These are phyloP conservation scores for Chymomyza procnemis DNA, from an alignment of 2,888 invertebrate genomes.

Conservation along the genomic window DNA sequence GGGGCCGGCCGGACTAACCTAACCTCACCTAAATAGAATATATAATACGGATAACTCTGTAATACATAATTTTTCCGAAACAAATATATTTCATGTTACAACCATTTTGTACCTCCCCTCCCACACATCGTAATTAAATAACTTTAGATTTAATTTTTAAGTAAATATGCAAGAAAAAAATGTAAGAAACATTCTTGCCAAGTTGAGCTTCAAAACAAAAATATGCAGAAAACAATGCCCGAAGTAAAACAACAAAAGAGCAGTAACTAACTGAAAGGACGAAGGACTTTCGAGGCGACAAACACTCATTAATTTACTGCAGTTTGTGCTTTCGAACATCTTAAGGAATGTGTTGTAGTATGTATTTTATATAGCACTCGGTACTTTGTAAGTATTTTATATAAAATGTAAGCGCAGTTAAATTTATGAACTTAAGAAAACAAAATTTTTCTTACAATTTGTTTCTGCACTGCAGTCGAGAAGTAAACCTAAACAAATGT, in stretches of 20 bases:
- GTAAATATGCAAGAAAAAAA: conserved; percentile 12
- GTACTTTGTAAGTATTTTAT: conserved; percentile 5
- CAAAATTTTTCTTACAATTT: conserved; percentile 34
- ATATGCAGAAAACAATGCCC: neutral
- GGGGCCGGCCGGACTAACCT: too few relatives aligned
- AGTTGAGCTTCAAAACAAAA: neutral
- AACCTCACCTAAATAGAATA: too few relatives aligned
- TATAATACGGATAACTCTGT: too few relatives aligned
- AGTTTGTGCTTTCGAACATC: conserved; percentile 48
- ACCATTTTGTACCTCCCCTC: too few relatives aligned
- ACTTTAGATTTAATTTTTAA: too few relatives aligned
- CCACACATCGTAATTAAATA: too few relatives aligned
- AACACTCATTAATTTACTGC: conserved; percentile 70
- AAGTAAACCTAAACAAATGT: conserved; percentile 1
- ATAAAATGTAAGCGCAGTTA: conserved; percentile 47
- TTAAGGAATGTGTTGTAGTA: conserved; percentile 68
- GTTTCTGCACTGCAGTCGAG: neutral
- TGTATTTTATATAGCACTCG: conserved; percentile 15
- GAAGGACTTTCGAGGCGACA: neutral
- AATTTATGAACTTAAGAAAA: conserved; percentile 67
- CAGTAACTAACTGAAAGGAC: neutral
- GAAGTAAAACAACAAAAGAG: neutral
- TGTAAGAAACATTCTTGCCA: conserved; percentile 16
- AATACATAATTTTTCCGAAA: too few relatives aligned
- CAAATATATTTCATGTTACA: too few relatives aligned